Percentiles rank a stretch among this genome's conserved stretches.
Conservation (phyloP, 2,797 vertebrate species). For the Neostethus bicornis region DNA sequence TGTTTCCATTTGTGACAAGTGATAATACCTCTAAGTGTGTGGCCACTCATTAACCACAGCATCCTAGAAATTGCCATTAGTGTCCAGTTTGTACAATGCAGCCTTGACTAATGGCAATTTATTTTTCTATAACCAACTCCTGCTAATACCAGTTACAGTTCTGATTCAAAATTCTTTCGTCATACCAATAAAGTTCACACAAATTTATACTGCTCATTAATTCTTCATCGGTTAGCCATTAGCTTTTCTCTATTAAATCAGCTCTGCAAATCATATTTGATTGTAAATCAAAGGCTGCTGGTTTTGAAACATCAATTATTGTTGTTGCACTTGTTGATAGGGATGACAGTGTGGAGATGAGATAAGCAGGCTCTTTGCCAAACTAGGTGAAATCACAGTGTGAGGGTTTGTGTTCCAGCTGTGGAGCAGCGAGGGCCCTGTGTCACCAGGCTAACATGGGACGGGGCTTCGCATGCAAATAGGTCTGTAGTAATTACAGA, state of each 20-base stretch:
- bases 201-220: neutral
- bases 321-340: slow-evolving; percentile 9
- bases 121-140: slow-evolving; percentile 33
- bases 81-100: slow-evolving; percentile 21
- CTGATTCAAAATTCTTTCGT: slow-evolving; percentile 14
- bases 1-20: slow-evolving; percentile 23
- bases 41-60: slow-evolving; percentile 20
- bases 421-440: slow-evolving; percentile 32
- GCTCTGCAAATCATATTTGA: slow-evolving; percentile 10
- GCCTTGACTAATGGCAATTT: slow-evolving; percentile 18
- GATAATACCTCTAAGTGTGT: slow-evolving; percentile 25
- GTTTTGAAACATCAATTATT: slow-evolving; percentile 19
- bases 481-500: slow-evolving; percentile 9
- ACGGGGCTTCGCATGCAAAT: slow-evolving; percentile 36
- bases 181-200: neutral
- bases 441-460: slow-evolving; percentile 27
- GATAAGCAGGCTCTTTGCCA: slow-evolving; percentile 24
- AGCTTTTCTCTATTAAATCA: neutral
- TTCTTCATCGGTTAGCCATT: neutral
- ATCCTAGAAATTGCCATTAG: slow-evolving; percentile 34
- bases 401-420: slow-evolving; percentile 29
- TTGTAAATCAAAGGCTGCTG: slow-evolving; percentile 3
- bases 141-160: slow-evolving; percentile 23
- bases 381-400: slow-evolving; percentile 67
- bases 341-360: slow-evolving; percentile 13